Conservation (phyloP, 2,888 invertebrate genomes). For the Callyntrura guangdongensis region DNA sequence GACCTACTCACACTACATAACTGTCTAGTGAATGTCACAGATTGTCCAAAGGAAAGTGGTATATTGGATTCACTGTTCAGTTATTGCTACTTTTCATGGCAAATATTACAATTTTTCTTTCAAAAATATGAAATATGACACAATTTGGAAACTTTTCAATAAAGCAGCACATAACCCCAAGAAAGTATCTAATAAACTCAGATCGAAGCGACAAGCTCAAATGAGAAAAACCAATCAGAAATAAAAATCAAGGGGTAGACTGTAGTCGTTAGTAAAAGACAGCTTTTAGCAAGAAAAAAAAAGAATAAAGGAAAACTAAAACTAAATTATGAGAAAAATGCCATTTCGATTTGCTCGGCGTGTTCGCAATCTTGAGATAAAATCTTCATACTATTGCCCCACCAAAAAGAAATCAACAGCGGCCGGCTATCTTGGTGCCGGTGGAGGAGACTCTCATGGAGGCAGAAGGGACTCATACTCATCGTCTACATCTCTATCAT, state of each 20-base stretch:
- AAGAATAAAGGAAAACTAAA: not conserved
- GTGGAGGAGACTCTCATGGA: conserved; percentile 21
- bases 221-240: too few relatives aligned
- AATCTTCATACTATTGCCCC: conserved; percentile 78
- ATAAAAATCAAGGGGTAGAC: not conserved
- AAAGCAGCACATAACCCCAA: not conserved
- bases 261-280: not conserved
- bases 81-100: not conserved
- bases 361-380: conserved; percentile 79
- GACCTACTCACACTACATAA: too few relatives aligned
- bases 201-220: too few relatives aligned
- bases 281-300: not conserved
- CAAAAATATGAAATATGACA: not conserved
- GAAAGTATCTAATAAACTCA: not conserved
- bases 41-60: too few relatives aligned
- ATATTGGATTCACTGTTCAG: too few relatives aligned
- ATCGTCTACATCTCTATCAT: not conserved
- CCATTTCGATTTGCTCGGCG: conserved; percentile 78
- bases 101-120: not conserved
- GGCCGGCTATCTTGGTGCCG: conserved; percentile 13
- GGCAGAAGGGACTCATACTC: conserved; percentile 38
- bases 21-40: too few relatives aligned
- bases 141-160: conserved; percentile 22
- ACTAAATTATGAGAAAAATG: conserved; percentile 67
- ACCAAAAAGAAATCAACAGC: conserved; percentile 65